A percentile compares a stretch with the other conserved stretches of the same genome.
Conservation (phyloP, 1,140 invertebrate species). For the Nasonia vitripennis region DNA sequence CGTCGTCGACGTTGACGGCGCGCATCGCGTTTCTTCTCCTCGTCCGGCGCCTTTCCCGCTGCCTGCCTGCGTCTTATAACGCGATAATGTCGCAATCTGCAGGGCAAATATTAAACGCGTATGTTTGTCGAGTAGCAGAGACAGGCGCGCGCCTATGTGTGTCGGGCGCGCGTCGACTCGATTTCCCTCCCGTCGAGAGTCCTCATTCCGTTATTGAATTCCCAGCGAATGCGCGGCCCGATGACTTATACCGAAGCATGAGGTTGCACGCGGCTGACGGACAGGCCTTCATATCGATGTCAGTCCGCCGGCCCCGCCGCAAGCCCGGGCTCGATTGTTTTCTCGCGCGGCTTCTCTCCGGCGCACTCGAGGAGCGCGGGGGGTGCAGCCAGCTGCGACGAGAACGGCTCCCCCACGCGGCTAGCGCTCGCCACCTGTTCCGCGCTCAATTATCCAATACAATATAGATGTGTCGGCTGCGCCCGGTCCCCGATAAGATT, state of each 20-base stretch:
- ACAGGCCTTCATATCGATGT: slow-evolving; percentile 33
- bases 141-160: too few relatives aligned
- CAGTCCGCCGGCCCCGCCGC: too few relatives aligned
- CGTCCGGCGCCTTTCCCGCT: too few relatives aligned
- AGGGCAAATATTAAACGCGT: slow-evolving; percentile 35
- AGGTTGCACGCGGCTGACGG: background rate
- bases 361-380: background rate
- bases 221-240: too few relatives aligned
- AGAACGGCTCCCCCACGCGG: background rate
- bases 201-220: too few relatives aligned
- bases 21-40: background rate
- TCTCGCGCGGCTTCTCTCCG: background rate
- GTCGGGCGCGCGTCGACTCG: too few relatives aligned
- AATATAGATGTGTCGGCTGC: background rate
- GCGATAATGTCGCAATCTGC: slow-evolving; percentile 22
- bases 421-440: slow-evolving; percentile 45
- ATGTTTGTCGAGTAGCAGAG: too few relatives aligned
- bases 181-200: background rate
- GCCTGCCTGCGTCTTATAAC: too few relatives aligned
- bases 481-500: slow-evolving; percentile 14
- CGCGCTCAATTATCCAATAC: slow-evolving; percentile 16
- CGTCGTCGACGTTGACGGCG: too few relatives aligned
- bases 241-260: too few relatives aligned
- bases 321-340: background rate
- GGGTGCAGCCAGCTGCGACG: background rate